phyloP scores from a whole-genome alignment of 2,797 vertebrate genomes.

The Melanotaenia pygmaea region DNA sequence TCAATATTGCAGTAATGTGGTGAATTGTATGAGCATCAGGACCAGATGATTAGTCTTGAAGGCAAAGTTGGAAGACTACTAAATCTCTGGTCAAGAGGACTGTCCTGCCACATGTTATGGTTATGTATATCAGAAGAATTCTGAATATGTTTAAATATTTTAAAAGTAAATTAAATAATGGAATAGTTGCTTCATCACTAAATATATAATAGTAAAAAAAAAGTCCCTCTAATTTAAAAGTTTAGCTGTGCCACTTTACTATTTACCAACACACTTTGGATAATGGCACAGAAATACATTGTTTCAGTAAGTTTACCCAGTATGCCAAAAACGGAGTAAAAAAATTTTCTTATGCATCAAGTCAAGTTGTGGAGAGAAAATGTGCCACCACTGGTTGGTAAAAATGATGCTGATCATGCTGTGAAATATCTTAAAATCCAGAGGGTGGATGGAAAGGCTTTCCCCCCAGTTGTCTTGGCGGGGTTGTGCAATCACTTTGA shows the following conservation, averaged over 20 bases:
- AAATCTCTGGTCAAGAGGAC: not conserved
- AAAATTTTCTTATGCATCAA: not conserved
- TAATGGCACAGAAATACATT: not conserved
- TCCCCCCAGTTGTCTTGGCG: not conserved
- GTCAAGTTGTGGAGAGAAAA: not conserved
- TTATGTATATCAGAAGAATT: not conserved
- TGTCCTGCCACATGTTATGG: not conserved
- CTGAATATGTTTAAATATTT: not conserved
- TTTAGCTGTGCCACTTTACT: too few species aligned
- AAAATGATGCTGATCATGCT: not conserved
- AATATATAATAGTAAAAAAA: not conserved
- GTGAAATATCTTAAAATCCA: not conserved
- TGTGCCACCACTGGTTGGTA: not conserved
- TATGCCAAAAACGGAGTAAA: not conserved
- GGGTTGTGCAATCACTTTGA: not conserved
- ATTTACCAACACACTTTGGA: not conserved
- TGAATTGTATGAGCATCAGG: slow-evolving; percentile 19
- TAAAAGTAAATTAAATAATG: not conserved
- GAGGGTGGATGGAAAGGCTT: not conserved
- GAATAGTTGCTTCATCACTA: not conserved
- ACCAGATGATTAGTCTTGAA: slow-evolving; percentile 19
- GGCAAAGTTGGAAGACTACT: not conserved
- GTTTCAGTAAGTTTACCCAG: not conserved
- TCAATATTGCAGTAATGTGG: slow-evolving; percentile 25
- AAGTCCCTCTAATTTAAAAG: too few species aligned